phyloP scores from a whole-genome alignment of 1,140 invertebrate species.

The Drosophila sturtevanti region DNA sequence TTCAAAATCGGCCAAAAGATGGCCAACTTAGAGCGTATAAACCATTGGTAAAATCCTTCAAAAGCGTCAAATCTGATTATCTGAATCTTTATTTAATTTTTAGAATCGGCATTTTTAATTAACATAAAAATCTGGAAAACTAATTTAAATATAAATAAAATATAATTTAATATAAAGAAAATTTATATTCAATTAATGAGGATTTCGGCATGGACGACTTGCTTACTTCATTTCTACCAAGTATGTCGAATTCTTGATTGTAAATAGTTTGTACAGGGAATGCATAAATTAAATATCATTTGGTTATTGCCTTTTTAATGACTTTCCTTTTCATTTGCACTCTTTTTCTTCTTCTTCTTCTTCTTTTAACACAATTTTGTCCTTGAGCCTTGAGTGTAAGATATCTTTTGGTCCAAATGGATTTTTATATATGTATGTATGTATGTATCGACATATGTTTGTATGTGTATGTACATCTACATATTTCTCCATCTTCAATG shows the following conservation, averaged over 20 bases:
- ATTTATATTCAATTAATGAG: too few relatives aligned
- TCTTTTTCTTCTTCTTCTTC: too few relatives aligned
- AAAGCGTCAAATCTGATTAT: too few relatives aligned
- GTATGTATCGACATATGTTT: neutral
- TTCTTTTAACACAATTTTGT: neutral
- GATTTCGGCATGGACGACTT: too few relatives aligned
- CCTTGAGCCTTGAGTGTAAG: conserved; percentile 55
- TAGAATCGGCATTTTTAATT: too few relatives aligned
- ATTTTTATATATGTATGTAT: neutral
- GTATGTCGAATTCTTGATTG: neutral
- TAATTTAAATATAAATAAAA: too few relatives aligned
- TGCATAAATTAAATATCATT: neutral
- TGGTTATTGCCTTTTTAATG: neutral
- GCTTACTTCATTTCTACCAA: neutral
- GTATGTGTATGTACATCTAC: neutral
- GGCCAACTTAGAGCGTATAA: too few relatives aligned
- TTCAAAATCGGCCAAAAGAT: too few relatives aligned
- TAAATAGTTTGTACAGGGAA: neutral
- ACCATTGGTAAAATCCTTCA: too few relatives aligned
- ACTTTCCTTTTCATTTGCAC: conserved; percentile 4
- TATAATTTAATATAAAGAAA: too few relatives aligned
- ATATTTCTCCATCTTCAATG: conserved; percentile 11
- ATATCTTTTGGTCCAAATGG: conserved; percentile 51
- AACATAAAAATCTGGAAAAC: too few relatives aligned
- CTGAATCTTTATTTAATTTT: too few relatives aligned